phyloP scores from a whole-genome alignment of 2,113 vertebrate species.

The Asarcornis scutulata region DNA sequence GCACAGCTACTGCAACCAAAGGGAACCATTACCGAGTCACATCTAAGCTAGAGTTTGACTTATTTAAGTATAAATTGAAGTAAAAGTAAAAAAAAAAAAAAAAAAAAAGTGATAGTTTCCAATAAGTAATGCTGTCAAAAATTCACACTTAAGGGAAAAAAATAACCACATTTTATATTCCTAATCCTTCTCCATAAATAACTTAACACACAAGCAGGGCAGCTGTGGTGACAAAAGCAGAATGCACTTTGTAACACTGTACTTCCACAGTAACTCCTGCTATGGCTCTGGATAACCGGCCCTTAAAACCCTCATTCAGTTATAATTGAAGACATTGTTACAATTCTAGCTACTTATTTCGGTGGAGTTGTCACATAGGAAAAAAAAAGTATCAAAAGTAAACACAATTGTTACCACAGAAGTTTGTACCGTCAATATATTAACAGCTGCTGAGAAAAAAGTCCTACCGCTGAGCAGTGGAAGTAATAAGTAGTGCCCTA shows the following conservation, averaged over 20 bases:
- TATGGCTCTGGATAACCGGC: background rate
- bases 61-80: background rate
- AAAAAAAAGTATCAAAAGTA: background rate
- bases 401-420: background rate
- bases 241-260: rapidly evolving
- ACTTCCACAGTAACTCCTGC: background rate
- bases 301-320: background rate
- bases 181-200: background rate
- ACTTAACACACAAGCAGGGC: rapidly evolving
- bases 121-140: background rate
- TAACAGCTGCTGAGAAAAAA: background rate
- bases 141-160: background rate
- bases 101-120: background rate
- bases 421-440: background rate
- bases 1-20: background rate
- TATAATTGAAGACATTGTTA: background rate
- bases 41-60: background rate
- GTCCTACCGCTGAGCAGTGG: background rate
- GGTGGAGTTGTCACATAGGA: background rate
- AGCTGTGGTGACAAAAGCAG: background rate
- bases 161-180: background rate
- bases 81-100: too few species aligned
- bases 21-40: background rate
- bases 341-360: background rate
- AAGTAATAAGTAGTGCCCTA: background rate